Conservation (phyloP, 1,140 invertebrate species). For the Thaumatotibia leucotreta region DNA sequence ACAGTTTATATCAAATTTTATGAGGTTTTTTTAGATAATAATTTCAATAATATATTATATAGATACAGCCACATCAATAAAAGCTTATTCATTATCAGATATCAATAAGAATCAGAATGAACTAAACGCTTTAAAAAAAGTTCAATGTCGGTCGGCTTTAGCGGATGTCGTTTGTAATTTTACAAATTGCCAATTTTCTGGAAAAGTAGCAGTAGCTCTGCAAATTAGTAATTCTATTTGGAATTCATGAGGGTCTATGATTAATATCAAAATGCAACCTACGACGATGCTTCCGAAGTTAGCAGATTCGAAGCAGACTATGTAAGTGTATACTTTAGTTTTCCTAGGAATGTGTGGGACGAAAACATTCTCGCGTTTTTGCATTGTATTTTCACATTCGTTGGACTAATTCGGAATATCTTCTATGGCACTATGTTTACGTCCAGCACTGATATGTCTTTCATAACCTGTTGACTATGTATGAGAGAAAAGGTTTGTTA, state of each 20-base stretch:
- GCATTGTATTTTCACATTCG: background rate
- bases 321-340: slow-evolving; percentile 52
- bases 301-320: slow-evolving; percentile 61
- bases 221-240: slow-evolving; percentile 21
- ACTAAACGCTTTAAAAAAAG: slow-evolving; percentile 33
- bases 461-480: slow-evolving; percentile 22
- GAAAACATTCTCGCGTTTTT: slow-evolving; percentile 4
- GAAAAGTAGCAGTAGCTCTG: slow-evolving; percentile 23
- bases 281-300: slow-evolving; percentile 63
- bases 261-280: slow-evolving; percentile 48
- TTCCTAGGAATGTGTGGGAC: slow-evolving; percentile 14
- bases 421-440: background rate
- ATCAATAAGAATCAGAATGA: background rate
- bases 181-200: slow-evolving; percentile 32
- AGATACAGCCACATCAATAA: too few relatives aligned
- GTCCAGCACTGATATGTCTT: background rate
- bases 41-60: too few relatives aligned
- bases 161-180: slow-evolving; percentile 35
- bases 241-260: slow-evolving; percentile 34
- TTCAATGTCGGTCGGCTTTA: slow-evolving; percentile 43
- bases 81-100: too few relatives aligned
- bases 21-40: too few relatives aligned
- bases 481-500: too few relatives aligned
- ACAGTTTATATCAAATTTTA: too few relatives aligned
- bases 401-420: background rate